Evolutionary conservation across 2,113 vertebrate species (phyloP).

Genomic region (Xenopus borealis): DNA sequence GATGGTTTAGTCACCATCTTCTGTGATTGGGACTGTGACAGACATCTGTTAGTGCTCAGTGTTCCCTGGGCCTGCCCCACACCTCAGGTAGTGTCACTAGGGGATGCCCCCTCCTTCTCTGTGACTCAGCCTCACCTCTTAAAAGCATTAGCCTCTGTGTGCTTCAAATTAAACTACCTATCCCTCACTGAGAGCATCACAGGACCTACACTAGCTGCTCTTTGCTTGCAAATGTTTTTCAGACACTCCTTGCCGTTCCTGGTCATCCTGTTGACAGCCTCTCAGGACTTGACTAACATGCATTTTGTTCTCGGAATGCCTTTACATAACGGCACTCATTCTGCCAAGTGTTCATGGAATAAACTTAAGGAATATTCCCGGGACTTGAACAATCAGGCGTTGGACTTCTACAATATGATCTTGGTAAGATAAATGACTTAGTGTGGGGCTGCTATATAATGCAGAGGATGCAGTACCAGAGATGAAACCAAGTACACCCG

Average conservation of each 20-base stretch:
- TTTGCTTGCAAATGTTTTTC: neutral
- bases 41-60: neutral
- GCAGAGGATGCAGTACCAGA: too few relatives aligned
- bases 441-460: too few relatives aligned
- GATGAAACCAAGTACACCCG: too few relatives aligned
- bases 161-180: neutral
- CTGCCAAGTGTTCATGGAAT: neutral
- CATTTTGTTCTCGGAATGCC: too few relatives aligned
- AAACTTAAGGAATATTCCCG: neutral
- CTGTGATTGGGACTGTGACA: conserved; percentile 8
- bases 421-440: conserved; percentile 5
- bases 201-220: neutral
- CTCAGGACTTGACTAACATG: neutral
- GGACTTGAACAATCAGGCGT: neutral
- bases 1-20: conserved; percentile 30
- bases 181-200: neutral
- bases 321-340: neutral
- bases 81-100: conserved; percentile 13
- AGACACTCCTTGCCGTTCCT: neutral
- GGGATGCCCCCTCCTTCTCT: conserved; percentile 25
- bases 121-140: conserved; percentile 16
- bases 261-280: conserved; percentile 5
- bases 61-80: conserved; percentile 24
- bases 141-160: neutral
- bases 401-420: neutral